Evolutionary conservation across 1,140 invertebrate genomes (phyloP).

Genomic region (Pogonognathellus flavescens): DNA sequence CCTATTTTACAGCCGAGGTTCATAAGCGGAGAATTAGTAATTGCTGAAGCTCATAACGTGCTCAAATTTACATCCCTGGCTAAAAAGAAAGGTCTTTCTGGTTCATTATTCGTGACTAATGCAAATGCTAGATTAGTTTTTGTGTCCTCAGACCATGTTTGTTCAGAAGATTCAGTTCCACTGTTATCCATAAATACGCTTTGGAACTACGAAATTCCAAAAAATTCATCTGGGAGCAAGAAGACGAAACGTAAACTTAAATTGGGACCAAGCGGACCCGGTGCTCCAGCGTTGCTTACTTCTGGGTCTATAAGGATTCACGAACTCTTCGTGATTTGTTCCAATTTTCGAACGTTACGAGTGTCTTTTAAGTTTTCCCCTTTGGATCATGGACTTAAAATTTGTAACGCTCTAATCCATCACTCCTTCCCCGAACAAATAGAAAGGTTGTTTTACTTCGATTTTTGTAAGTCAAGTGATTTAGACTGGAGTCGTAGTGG

Average conservation of each 20-base stretch:
- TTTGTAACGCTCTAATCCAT: slow-evolving; percentile 86
- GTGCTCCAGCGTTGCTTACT: slow-evolving; percentile 37
- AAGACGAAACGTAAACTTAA: slow-evolving; percentile 52
- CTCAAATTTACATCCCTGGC: slow-evolving; percentile 84
- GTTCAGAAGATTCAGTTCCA: slow-evolving; percentile 60
- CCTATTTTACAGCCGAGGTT: slow-evolving; percentile 65
- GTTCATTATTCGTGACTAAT: slow-evolving; percentile 86
- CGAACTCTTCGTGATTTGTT: slow-evolving; percentile 68
- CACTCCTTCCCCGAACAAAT: slow-evolving; percentile 88
- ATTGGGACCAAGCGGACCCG: slow-evolving; percentile 26
- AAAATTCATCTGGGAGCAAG: slow-evolving; percentile 49
- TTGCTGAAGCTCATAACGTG: slow-evolving; percentile 83
- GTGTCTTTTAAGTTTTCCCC: slow-evolving; percentile 91
- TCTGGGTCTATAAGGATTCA: slow-evolving; percentile 60
- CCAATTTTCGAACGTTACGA: slow-evolving; percentile 86
- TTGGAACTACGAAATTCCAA: slow-evolving; percentile 60
- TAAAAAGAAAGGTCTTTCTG: slow-evolving; percentile 82
- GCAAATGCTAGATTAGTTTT: slow-evolving; percentile 92
- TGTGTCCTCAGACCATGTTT: slow-evolving; percentile 65
- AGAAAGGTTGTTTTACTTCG: slow-evolving; percentile 78
- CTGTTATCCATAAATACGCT: slow-evolving; percentile 62
- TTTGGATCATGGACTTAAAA: slow-evolving; percentile 77
- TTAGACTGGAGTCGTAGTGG: neutral
- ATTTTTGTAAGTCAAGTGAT: slow-evolving; percentile 56
- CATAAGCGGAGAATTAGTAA: slow-evolving; percentile 80